These are phyloP conservation scores for Mola mola DNA, from an alignment of 2,113 vertebrate genomes.

Conservation along the genomic window DNA sequence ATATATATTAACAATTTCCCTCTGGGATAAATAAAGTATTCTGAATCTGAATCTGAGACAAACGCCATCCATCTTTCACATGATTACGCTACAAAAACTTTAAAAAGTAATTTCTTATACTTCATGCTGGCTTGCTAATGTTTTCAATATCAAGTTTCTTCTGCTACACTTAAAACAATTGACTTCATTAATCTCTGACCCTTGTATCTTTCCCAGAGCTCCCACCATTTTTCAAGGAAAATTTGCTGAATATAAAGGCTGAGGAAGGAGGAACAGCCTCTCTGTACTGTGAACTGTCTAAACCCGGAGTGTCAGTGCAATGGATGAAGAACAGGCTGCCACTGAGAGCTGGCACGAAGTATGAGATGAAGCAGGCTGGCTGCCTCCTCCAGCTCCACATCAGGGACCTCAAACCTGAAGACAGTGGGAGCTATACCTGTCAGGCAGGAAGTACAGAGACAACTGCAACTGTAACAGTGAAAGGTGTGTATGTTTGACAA, in stretches of 20 bases:
- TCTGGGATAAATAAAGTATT: too few species aligned
- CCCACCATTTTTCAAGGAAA: conserved; percentile 69
- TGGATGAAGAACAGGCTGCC: conserved; percentile 75
- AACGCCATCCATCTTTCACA: too few species aligned
- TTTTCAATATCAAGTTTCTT: too few species aligned
- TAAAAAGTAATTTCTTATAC: too few species aligned
- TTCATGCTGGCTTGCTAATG: too few species aligned
- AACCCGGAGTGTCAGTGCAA: conserved; percentile 61
- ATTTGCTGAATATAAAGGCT: conserved; percentile 58
- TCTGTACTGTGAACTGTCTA: conserved; percentile 75
- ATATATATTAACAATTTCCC: too few species aligned
- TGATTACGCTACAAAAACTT: too few species aligned
- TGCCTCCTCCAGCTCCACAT: conserved; percentile 71
- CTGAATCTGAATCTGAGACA: too few species aligned
- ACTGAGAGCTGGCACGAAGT: conserved; percentile 71
- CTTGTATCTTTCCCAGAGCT: conserved; percentile 57
- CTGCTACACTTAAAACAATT: too few species aligned
- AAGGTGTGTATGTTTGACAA: conserved; percentile 72
- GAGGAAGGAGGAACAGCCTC: conserved; percentile 53
- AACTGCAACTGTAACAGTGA: conserved; percentile 75
- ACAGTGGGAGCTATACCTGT: conserved; percentile 71
- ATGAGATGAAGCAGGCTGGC: conserved; percentile 78
- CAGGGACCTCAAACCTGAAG: conserved; percentile 66
- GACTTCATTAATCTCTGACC: too few species aligned
- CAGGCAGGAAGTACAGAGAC: conserved; percentile 62